Evolutionary conservation across 2,797 vertebrate genomes (phyloP), one percentile per base, ranked within the genome.

Genomic region (Hylomyscus alleni): DNA sequence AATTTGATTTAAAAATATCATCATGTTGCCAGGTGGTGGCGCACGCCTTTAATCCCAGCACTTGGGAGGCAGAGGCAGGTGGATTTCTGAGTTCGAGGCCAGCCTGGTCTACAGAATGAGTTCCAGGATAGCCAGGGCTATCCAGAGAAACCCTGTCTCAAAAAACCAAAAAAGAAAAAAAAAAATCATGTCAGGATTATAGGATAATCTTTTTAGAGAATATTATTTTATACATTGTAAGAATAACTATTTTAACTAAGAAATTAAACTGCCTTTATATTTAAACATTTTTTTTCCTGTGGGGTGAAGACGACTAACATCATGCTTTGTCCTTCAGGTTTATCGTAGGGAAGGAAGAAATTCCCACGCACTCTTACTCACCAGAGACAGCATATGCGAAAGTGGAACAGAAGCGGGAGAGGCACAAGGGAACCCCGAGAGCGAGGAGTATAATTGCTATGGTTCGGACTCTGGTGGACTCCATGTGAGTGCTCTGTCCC

Each of bases 261-360:
- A 56, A 75, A 31, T 3, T 37, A 87, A 40, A 94, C 34, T 89
- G 2, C 92, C 47, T 96, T 88, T 87, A 37, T 77, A 75, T 72
- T 69, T 69, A 85, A 93, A 75, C 44, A 77, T 60, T 50, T 52
- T 24, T 44, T 73, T 89, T 89, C 52, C 94, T 50, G 26, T 93
- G 47, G 1, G 15, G 6, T 58, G 52, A 72, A 91, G 6, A 89
- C 54, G 92, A n/a, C 29, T 97, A 19, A 94, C 40, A 56, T 67
- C 88, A 0, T 96, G 9, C 72, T 97, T 12, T 96, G 93, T 94
- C 96, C 80, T 87, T 81, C 98, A 99, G 99, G 97, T 99, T 99
- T 98, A 99, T 99, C 95, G 99, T 99, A 58, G 99, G 99, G 15
- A 99, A 99, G 97, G 99, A 99, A 98, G 99, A 99, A 99, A 99